These are phyloP conservation scores for Theocolax elegans DNA, from an alignment of 1,140 invertebrate genomes.

Conservation along the genomic window DNA sequence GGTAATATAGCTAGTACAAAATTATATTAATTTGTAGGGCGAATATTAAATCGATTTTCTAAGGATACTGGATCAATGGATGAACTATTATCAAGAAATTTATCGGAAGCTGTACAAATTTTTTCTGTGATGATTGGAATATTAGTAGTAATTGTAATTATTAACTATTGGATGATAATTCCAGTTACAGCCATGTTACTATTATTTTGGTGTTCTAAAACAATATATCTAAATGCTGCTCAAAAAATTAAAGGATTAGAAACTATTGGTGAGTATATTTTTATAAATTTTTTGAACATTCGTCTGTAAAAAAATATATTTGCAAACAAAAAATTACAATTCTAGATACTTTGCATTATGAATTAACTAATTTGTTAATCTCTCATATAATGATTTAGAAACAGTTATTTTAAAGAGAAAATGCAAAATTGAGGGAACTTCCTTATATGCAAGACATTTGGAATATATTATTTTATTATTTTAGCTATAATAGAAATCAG, in stretches of 20 bases:
- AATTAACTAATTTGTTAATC: neutral
- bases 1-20: too few relatives aligned
- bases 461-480: too few relatives aligned
- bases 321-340: constrained; percentile 7
- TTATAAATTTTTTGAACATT: neutral
- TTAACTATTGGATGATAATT: constrained; percentile 72
- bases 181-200: constrained; percentile 68
- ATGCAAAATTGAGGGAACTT: too few relatives aligned
- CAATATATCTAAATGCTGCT: constrained; percentile 73
- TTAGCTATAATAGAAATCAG: too few relatives aligned
- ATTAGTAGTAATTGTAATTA: constrained; percentile 67
- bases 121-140: constrained; percentile 62
- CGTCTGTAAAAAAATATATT: neutral
- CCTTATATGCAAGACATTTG: too few relatives aligned
- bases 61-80: constrained; percentile 86
- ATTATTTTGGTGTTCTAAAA: constrained; percentile 68
- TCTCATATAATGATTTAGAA: neutral
- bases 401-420: neutral
- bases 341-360: too few relatives aligned
- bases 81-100: constrained; percentile 77
- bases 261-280: constrained; percentile 58
- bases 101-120: constrained; percentile 75
- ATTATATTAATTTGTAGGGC: too few relatives aligned
- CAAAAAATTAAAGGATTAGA: constrained; percentile 72
- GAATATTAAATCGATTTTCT: constrained; percentile 83